Percentiles rank a stretch among this genome's conserved stretches.
These are phyloP conservation scores for Dryomyza anilis DNA, from an alignment of 2,888 invertebrate genomes.

Conservation along the genomic window DNA sequence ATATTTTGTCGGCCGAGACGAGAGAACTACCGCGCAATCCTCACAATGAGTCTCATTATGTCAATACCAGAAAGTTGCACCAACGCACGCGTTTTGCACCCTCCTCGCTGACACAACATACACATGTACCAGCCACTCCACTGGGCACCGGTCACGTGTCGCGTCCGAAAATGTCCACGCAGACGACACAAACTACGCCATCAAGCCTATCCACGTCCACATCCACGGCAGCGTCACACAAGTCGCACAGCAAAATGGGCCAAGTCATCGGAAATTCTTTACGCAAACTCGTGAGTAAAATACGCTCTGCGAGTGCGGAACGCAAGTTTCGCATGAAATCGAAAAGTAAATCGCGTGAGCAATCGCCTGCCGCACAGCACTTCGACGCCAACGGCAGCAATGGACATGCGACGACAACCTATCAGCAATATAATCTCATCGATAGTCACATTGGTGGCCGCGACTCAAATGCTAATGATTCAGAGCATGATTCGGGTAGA, in stretches of 20 bases:
- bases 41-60: conserved; percentile 15
- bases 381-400: conserved; percentile 37
- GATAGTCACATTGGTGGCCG: conserved; percentile 58
- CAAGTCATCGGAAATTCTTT: conserved; percentile 79
- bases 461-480: conserved; percentile 39
- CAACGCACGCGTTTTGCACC: conserved; percentile 75
- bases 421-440: conserved; percentile 62
- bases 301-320: conserved; percentile 76
- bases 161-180: conserved; percentile 50
- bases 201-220: conserved; percentile 50
- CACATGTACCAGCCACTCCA: conserved; percentile 20
- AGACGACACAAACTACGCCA: conserved; percentile 58
- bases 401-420: conserved; percentile 53
- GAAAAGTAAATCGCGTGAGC: conserved; percentile 60
- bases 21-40: conserved; percentile 27
- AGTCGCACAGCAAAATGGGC: conserved; percentile 63
- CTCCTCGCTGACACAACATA: conserved; percentile 37
- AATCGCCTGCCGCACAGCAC: conserved; percentile 64
- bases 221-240: conserved; percentile 38
- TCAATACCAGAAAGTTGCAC: conserved; percentile 50
- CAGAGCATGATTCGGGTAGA: conserved; percentile 34
- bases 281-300: conserved; percentile 80
- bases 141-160: conserved; percentile 6
- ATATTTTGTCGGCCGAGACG: conserved; percentile 24
- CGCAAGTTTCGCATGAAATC: conserved; percentile 69